Base-by-base conservation (phyloP, 2,113 vertebrate species). In the Podilymbus podiceps region DNA sequence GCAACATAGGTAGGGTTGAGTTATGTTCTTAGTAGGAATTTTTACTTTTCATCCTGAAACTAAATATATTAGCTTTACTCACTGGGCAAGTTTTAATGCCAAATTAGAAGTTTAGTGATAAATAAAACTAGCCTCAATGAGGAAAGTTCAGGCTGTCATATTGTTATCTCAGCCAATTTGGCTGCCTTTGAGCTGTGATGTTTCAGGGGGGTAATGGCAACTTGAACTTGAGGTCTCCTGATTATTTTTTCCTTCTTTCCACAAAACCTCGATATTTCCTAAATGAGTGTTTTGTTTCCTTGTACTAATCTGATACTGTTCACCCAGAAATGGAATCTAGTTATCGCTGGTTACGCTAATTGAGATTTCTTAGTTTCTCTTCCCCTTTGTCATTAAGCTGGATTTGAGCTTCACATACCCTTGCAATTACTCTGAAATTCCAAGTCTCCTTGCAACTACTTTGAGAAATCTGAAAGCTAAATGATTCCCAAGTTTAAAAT, bases 401-500 rank as follows among this genome's bases (percentile, higher is more conserved):
- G 88, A 89, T 93, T 90, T 94, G 68, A 83, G 86, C 58, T 93
- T 87, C 77, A 52, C 74, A 74, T 88, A 88, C 71, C 71, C 93
- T 93, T 87, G 85, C 89, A 93, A 87, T 95, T 93, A 92, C 80
- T 96, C 90, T 95, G 88, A 98, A 95, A 96, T 97, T 96, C 68
- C 56, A 84, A 95, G 74, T 95, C 93, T 97, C 94, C 94, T 95
- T 95, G 95, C 91, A 89, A 92, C 85, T 81, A 59, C 93, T 95
- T 89, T 79, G 91, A 97, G 91, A 96, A 96, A 96, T 94, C 92
- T 96, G 79, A 96, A 96, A 94, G 94, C 91, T 96, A 97, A 98
- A 97, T 92, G 71, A 92, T 95, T 97, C 94, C 96, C 94, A 93
- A 93, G 88, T 91, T 97, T 96, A 97, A 98, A 97, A 91, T 97